Evolutionary conservation across 2,888 invertebrate species (phyloP), one percentile per base, ranked within the genome.

Genomic region (Dilophus febrilis): DNA sequence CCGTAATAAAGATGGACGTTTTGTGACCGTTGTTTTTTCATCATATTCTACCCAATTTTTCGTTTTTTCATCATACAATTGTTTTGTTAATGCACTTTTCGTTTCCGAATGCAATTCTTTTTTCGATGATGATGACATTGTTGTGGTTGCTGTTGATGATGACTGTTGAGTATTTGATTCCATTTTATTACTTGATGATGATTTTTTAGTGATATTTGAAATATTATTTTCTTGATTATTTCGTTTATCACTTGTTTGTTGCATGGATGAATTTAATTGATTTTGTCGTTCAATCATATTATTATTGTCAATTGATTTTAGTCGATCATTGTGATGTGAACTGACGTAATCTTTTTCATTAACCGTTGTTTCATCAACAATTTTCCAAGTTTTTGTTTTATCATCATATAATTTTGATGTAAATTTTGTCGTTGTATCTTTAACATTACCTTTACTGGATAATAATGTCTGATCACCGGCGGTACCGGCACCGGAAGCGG

Each of bases 11-110:
- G 60, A 52, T 17, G 63, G 62, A 31, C 45, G 44, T 34, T 43
- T 40, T 30, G 47, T 43, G 40, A 44, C 47, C 19, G 45, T 45
- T 11, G 45, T 53, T 33, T 52, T 53, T 41, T 58, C 59, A 44
- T 54, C 58, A 34, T 50, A 50, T 43, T 53, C 55, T 35, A 50
- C 54, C 62, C 62, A 62, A 35, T 56, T 55, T 46, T 62, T 62
- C 4, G 62, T 59, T 44, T 62, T 62, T 3, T 54, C 51, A 44
- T 63, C 62, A 46, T 56, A 62, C 26, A 62, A 49, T 46, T 63
- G 59, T 42, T 59, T 57, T 29, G 22, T 22, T 22, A 22, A 22
- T 6, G 8, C 8, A 22, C 22, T 22, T 22, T 22, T 22, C 22
- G 4, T 22, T 22, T 22, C 22, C 4, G 22, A 22, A 6, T 4